phyloP scores from a whole-genome alignment of 2,113 vertebrate species.

The Hypomesus transpacificus region DNA sequence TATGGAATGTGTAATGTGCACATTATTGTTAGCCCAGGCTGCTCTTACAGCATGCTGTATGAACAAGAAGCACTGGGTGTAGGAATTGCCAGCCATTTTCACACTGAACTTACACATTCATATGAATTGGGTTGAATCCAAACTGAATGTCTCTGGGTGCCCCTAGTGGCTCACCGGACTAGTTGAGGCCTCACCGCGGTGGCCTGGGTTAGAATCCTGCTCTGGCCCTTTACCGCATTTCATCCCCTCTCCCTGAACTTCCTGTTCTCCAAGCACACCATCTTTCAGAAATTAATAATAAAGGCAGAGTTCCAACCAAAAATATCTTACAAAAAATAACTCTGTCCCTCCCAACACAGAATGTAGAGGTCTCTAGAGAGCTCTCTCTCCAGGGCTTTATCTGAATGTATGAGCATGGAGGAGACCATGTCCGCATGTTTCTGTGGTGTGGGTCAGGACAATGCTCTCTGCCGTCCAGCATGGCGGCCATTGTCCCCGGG shows the following conservation, averaged over 20 bases:
- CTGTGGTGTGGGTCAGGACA: conserved; percentile 17
- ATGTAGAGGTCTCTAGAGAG: conserved; percentile 43
- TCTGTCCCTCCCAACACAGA: conserved; percentile 15
- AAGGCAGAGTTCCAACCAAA: too few relatives aligned
- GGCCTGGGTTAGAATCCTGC: too few relatives aligned
- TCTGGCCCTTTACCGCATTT: too few relatives aligned
- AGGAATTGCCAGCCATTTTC: conserved; percentile 7
- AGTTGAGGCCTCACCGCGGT: too few relatives aligned
- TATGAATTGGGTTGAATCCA: conserved; percentile 15
- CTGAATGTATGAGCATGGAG: conserved; percentile 50
- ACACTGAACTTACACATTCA: conserved; percentile 16
- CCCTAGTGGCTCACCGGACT: too few relatives aligned
- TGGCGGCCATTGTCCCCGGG: conserved; percentile 22
- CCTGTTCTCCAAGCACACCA: too few relatives aligned
- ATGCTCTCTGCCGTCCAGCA: conserved; percentile 37
- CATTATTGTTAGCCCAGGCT: conserved; percentile 2
- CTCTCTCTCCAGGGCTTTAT: conserved; percentile 26
- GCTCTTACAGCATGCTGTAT: conserved; percentile 17
- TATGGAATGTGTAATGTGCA: background rate
- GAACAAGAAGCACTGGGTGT: conserved; percentile 34
- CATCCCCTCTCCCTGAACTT: too few relatives aligned
- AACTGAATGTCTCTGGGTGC: conserved; percentile 30
- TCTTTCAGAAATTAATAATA: too few relatives aligned
- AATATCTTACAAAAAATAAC: background rate
- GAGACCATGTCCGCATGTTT: conserved; percentile 8